Evolutionary conservation across 2,113 vertebrate species (phyloP).

Genomic region (Serilophus lunatus): DNA sequence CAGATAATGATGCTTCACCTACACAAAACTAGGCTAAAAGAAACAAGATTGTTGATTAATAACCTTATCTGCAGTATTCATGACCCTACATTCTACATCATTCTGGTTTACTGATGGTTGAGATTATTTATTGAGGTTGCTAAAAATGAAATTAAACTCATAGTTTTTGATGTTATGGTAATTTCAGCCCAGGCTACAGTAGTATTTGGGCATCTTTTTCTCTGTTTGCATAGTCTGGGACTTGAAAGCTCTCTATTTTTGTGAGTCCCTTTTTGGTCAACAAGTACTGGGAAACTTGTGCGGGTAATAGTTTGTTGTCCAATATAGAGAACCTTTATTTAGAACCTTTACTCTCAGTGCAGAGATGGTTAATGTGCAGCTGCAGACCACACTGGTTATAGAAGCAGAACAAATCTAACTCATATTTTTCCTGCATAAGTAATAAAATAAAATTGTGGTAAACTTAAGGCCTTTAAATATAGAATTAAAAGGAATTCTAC

Average conservation of each 20-base stretch:
- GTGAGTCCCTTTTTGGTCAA: not conserved
- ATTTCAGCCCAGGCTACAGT: not conserved
- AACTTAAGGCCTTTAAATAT: not conserved
- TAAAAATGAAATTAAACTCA: not conserved
- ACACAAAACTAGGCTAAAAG: not conserved
- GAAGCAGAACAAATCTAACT: not conserved
- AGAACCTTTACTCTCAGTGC: not conserved
- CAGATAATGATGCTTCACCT: not conserved
- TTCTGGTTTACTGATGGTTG: not conserved
- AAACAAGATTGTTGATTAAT: not conserved
- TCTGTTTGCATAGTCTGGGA: not conserved
- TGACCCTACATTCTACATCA: not conserved
- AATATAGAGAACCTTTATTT: not conserved
- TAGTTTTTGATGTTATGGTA: not conserved
- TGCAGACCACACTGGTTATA: not conserved
- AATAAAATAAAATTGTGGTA: accelerated
- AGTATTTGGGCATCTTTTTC: not conserved
- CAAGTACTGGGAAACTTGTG: not conserved
- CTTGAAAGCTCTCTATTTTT: not conserved
- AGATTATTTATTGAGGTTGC: not conserved
- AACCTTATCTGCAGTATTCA: not conserved
- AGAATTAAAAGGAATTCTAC: not conserved
- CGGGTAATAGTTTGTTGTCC: not conserved
- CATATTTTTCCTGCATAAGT: accelerated
- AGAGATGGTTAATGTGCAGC: not conserved